These are phyloP conservation scores for Agonopterix alstromeriana DNA, from an alignment of 2,888 invertebrate species.

Conservation along the genomic window DNA sequence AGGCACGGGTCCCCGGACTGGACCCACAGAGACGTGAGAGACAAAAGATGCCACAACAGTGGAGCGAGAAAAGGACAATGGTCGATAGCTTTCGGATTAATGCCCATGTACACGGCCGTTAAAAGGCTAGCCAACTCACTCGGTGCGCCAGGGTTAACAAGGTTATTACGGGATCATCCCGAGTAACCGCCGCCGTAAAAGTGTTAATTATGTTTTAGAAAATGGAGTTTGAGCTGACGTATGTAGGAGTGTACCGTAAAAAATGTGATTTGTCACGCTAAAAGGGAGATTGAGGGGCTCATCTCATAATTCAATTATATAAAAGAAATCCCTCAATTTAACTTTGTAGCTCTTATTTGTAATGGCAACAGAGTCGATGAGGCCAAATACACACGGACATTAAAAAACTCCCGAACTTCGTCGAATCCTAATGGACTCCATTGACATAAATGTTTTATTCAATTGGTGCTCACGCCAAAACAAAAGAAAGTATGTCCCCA, in stretches of 20 bases:
- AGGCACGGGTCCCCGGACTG: conserved; percentile 66
- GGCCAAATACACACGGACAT: conserved; percentile 40
- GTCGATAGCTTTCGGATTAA: conserved; percentile 74
- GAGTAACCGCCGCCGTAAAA: conserved; percentile 70
- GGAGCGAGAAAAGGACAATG: conserved; percentile 61
- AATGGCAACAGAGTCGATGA: conserved; percentile 21
- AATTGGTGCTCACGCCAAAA: conserved; percentile 64
- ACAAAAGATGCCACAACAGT: conserved; percentile 41
- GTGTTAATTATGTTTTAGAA: conserved; percentile 71
- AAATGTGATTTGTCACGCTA: conserved; percentile 18
- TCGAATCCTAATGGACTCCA: conserved; percentile 66
- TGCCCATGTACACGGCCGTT: conserved; percentile 72
- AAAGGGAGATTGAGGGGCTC: conserved; percentile 2
- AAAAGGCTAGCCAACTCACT: conserved; percentile 71
- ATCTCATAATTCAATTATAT: conserved; percentile 12
- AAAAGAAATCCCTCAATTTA: conserved; percentile 8
- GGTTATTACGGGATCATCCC: conserved; percentile 76
- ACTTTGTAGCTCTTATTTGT: conserved; percentile 24
- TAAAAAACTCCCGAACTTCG: conserved; percentile 50
- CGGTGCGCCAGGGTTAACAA: conserved; percentile 74
- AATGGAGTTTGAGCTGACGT: conserved; percentile 48
- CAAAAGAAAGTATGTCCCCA: conserved; percentile 65
- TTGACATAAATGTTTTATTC: conserved; percentile 75
- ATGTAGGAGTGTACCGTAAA: conserved; percentile 24
- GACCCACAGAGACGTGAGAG: conserved; percentile 60